Percentiles rank a stretch among this genome's conserved stretches.
Conservation (phyloP, 1,140 invertebrate genomes). For the Papilio glaucus region DNA sequence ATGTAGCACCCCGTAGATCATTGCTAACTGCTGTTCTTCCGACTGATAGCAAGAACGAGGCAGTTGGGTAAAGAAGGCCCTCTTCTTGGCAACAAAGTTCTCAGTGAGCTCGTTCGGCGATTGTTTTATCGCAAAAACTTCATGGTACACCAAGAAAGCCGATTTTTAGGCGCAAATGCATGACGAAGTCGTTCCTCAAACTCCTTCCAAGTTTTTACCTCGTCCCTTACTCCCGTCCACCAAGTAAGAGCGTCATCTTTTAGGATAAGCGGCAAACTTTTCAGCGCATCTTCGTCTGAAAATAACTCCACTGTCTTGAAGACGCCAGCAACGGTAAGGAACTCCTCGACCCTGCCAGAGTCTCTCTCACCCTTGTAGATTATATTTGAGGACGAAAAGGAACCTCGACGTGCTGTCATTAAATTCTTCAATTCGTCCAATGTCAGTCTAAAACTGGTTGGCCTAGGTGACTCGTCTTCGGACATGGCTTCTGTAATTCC, state of each 20-base stretch:
- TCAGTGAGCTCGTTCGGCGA: background rate
- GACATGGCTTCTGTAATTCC: background rate
- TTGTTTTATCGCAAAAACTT: background rate
- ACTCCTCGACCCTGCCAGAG: background rate
- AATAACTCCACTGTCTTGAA: background rate
- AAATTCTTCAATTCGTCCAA: background rate
- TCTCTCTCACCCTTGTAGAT: background rate
- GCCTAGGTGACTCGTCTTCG: background rate
- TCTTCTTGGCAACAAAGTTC: background rate
- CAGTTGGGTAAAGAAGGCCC: background rate
- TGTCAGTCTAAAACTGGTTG: background rate
- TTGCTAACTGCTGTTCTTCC: background rate
- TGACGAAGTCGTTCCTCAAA: background rate
- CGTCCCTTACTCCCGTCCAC: background rate
- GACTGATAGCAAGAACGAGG: background rate
- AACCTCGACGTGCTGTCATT: background rate
- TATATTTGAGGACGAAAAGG: background rate
- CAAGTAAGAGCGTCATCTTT: constrained; percentile 4
- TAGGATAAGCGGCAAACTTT: background rate
- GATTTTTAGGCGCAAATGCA: background rate
- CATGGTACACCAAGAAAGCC: background rate
- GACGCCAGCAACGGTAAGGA: background rate
- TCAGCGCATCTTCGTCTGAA: constrained; percentile 1
- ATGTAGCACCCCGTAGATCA: background rate
- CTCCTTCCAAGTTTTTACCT: background rate